phyloP scores from a whole-genome alignment of 1,140 invertebrate genomes.

The Sinella curviseta region DNA sequence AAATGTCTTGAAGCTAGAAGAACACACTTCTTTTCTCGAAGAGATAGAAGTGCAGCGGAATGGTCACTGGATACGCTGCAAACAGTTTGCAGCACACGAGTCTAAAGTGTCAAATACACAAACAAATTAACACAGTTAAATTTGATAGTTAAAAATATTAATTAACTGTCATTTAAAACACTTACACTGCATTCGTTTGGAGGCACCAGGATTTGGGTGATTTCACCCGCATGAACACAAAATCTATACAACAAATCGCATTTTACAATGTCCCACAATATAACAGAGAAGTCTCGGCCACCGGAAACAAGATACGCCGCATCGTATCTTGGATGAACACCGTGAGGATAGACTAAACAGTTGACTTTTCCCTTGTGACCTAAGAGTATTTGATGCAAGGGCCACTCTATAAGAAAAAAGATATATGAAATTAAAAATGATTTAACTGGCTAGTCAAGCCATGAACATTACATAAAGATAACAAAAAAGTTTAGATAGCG shows the following conservation, averaged over 20 bases:
- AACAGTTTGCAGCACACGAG: constrained; percentile 88
- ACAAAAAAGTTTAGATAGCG: constrained; percentile 1
- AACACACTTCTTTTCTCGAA: constrained; percentile 92
- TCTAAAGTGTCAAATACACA: constrained; percentile 59
- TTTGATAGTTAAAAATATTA: constrained; percentile 29
- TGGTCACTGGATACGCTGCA: constrained; percentile 97
- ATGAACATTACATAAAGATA: constrained; percentile 18
- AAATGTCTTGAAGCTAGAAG: constrained; percentile 93
- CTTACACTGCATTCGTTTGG: constrained; percentile 87
- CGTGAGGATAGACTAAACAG: constrained; percentile 91
- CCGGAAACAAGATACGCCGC: constrained; percentile 88
- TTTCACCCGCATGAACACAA: constrained; percentile 80
- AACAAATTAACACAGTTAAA: constrained; percentile 28
- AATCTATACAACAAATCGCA: constrained; percentile 89
- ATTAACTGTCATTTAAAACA: constrained; percentile 43
- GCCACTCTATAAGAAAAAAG: constrained; percentile 66
- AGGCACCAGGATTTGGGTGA: constrained; percentile 86
- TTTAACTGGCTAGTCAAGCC: not conserved
- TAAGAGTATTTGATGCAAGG: constrained; percentile 80
- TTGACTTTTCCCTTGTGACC: constrained; percentile 94
- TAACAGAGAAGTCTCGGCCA: constrained; percentile 95
- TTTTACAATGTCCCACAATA: constrained; percentile 93
- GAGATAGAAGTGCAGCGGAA: constrained; percentile 88
- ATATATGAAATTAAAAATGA: constrained; percentile 36
- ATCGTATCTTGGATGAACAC: constrained; percentile 90